Conservation (phyloP, 2,797 vertebrate species). For the Paratrypauchen microcephalus region DNA sequence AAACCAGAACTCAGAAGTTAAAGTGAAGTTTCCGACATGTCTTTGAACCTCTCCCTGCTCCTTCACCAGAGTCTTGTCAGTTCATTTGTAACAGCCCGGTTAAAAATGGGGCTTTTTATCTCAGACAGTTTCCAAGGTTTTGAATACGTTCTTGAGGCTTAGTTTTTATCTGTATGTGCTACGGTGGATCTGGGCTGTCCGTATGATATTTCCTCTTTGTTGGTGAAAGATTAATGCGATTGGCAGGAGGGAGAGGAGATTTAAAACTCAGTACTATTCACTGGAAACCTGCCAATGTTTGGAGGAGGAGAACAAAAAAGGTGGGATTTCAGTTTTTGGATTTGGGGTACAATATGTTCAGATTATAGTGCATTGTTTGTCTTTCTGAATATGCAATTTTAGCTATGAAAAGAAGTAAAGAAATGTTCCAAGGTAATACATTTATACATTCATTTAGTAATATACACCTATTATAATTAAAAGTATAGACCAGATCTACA, state of each 20-base stretch:
- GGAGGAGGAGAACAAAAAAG: background rate
- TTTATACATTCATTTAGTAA: background rate
- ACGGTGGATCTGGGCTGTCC: conserved; percentile 19
- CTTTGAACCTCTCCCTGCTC: conserved; percentile 44
- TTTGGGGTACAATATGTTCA: background rate
- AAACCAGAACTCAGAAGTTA: conserved; percentile 30
- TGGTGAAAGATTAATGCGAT: conserved; percentile 20
- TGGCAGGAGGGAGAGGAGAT: conserved; percentile 13
- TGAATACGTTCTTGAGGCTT: conserved; percentile 20
- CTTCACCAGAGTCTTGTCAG: conserved; percentile 25
- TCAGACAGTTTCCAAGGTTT: conserved; percentile 11
- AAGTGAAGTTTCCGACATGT: background rate
- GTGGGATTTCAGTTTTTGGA: background rate
- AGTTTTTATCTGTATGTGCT: conserved; percentile 28
- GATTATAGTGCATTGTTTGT: background rate
- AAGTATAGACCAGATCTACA: background rate
- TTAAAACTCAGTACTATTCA: conserved; percentile 13
- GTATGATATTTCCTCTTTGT: conserved; percentile 24
- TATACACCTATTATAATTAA: background rate
- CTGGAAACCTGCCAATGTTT: conserved; percentile 22
- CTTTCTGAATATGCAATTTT: background rate
- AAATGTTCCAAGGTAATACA: background rate
- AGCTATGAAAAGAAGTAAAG: background rate
- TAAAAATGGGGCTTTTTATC: conserved; percentile 27
- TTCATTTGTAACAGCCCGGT: conserved; percentile 24